Percentiles rank a stretch among this genome's conserved stretches.
Evolutionary conservation across 2,113 vertebrate genomes (phyloP).

Genomic region (Aphyosemion australe): DNA sequence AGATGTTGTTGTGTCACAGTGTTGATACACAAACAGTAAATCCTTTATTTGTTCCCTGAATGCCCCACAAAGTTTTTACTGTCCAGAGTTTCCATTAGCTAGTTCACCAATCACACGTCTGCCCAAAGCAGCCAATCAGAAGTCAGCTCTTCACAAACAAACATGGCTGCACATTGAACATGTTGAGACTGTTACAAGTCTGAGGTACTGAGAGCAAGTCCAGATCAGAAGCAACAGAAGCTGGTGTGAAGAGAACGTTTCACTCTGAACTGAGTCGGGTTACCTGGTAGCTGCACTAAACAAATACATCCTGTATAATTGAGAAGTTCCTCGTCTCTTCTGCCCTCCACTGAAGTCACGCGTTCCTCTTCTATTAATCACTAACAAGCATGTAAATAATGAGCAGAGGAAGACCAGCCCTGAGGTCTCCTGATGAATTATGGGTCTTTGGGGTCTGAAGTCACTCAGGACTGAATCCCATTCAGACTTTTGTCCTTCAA

Average conservation of each 20-base stretch:
- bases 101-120: constrained; percentile 26
- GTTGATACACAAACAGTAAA: constrained; percentile 13
- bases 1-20: constrained; percentile 29
- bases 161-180: constrained; percentile 9
- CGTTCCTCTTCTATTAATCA: too few relatives aligned
- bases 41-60: constrained; percentile 37
- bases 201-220: too few relatives aligned
- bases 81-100: constrained; percentile 20
- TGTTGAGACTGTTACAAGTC: too few relatives aligned
- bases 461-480: constrained; percentile 34
- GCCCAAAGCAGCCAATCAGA: constrained; percentile 26
- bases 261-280: too few relatives aligned
- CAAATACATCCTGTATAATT: too few relatives aligned
- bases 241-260: too few relatives aligned
- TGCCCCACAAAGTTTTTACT: neutral
- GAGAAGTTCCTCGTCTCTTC: too few relatives aligned
- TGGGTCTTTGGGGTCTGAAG: constrained; percentile 38
- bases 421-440: constrained; percentile 38
- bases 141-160: neutral
- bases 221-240: too few relatives aligned
- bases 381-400: constrained; percentile 67
- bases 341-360: too few relatives aligned
- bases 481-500: constrained; percentile 4
- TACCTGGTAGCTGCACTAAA: too few relatives aligned
- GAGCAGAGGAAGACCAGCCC: constrained; percentile 16